A percentile compares a stretch with the other conserved stretches of the same genome.
These are phyloP conservation scores for Venturia canescens DNA, from an alignment of 1,140 invertebrate species.

Conservation along the genomic window DNA sequence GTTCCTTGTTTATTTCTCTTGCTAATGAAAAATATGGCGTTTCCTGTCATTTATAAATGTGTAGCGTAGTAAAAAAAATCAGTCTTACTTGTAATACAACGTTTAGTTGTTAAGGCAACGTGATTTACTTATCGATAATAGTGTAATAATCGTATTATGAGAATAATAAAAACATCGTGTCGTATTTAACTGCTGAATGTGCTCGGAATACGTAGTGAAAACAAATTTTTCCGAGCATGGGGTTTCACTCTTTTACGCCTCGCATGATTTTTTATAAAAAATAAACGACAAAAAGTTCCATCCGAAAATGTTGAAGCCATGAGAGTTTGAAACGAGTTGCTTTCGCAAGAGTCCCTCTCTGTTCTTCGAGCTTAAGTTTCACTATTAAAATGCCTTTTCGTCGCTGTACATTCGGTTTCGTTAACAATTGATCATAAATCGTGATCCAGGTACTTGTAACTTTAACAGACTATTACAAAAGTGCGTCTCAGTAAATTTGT, in stretches of 20 bases:
- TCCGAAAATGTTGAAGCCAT: no score
- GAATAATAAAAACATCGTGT: neutral
- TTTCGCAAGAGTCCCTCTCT: neutral
- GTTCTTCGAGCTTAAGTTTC: neutral
- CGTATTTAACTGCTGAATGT: neutral
- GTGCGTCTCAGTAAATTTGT: neutral
- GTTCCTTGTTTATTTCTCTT: neutral
- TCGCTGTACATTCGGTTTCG: neutral
- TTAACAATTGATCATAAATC: neutral
- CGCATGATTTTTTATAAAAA: neutral
- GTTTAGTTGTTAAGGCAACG: constrained; percentile 47
- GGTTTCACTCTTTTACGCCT: neutral
- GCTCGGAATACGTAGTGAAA: neutral
- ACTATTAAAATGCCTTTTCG: neutral
- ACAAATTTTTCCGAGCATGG: neutral
- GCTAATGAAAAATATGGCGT: constrained; percentile 3
- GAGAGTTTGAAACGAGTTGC: no score
- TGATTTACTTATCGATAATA: constrained; percentile 11
- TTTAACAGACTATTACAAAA: neutral
- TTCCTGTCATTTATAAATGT: constrained; percentile 9
- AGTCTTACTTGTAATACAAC: constrained; percentile 50
- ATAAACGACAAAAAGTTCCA: neutral
- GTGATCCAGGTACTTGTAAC: neutral
- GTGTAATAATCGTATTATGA: neutral
- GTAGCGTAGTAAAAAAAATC: constrained; percentile 47